Base-by-base conservation (phyloP, 1,140 invertebrate species). In the Lordiphosa collinella region DNA sequence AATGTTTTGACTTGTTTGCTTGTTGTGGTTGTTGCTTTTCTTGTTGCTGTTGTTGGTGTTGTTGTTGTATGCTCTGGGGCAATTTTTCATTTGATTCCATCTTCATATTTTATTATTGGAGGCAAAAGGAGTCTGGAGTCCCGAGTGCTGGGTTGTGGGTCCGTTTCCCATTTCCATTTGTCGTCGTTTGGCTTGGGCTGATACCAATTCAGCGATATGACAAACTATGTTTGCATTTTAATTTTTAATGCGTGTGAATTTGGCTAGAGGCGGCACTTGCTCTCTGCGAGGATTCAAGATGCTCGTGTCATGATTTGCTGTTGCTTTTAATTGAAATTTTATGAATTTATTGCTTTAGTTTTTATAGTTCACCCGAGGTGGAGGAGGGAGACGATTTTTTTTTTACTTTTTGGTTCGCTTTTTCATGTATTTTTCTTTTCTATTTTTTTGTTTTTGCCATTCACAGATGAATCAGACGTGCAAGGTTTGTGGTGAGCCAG, bases 401-500 rank as follows among this genome's bases (percentile, higher is more conserved):
- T 10, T 38, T 29, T 16, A 11, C n/a, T n/a, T n/a, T n/a, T 38
- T 36, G 32, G 14, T 44, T 31, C n/a, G 38, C 37, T 40, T 75
- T 64, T 64, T 75, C 71, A 69, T 75, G 69, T 82, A 41, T 16
- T 31, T 16, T 32, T 14, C 37, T 47, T 53, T 46, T 64, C 22
- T 70, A 32, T 53, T 66, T 58, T 59, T 69, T 63, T n/a, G n/a
- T 62, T 69, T 38, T 50, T 68, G 49, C 38, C 48, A 56, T 66
- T 44, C 65, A 9, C 91, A 94, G 93, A 94, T 94, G 93, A 95
- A 95, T 90, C 94, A 95, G 90, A 91, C 92, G 89, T 95, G 94
- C 90, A 93, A 93, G 90, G 95, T 96, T 52, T 96, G 95, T 89
- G 93, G 93, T 35, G 95, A 96, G 88, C 94, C 94, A 41, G 95